Base-by-base conservation (phyloP, 2,113 vertebrate species). In the Narcine bancroftii region DNA sequence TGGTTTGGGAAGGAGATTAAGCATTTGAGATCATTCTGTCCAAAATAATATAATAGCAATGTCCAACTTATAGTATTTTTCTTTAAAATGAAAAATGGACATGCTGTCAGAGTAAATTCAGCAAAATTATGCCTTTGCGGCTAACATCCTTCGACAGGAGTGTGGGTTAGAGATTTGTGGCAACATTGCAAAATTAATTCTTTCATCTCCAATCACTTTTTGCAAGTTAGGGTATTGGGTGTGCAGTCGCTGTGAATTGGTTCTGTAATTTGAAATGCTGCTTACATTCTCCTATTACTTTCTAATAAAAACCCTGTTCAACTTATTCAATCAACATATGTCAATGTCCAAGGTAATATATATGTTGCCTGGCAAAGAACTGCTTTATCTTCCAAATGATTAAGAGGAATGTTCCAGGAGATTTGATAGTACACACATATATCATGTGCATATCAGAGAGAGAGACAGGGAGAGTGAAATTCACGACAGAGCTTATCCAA, bases 241-340 rank as follows among this genome's bases (percentile, higher is more conserved):
- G 1, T 60, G 50, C 53, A 56, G 15, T 87, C 81, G 60, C 53
- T 19, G 21, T 63, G n/a, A 87, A 60, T 87, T 63, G 11, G 60
- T 60, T 15, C 10, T 87, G 36, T 60, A 87, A 60, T 60, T n/a
- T 87, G 81, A 87, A 85, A 85, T 85, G n/a, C 81, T 85, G 50
- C 50, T 85, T 56, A 87, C 81, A 87, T 36, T 60, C 33, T 63
- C 17, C 53, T 36, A 39, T 39, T 39, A 75, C 72, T 75, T 75
- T 75, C n/a, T 39, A 87, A 39, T 87, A 63, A 63, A 87, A 60
- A 6, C n/a, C 33, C 6, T 36, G 33, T 87, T 87, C 56, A 29
- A 87, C 53, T 87, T 87, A 87, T 63, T 63, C 53, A 87, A 87
- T 87, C 53, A 87, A 36, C 81, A 36, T 85, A 85, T n/a, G 33